Base-by-base conservation (phyloP, 2,113 vertebrate genomes). In the Merops nubicus region DNA sequence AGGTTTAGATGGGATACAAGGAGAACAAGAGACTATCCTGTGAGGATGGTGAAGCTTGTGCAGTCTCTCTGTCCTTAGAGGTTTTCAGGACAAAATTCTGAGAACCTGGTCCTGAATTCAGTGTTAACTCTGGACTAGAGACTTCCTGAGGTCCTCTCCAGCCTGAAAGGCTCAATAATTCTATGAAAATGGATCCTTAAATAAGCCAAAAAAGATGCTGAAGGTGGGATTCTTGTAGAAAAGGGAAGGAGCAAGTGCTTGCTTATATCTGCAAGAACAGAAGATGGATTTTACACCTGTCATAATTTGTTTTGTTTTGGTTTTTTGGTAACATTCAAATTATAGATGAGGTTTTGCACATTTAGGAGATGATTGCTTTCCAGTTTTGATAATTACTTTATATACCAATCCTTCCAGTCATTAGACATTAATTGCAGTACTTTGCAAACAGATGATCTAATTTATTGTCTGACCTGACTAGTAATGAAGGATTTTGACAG, bases 381-480 rank as follows among this genome's bases (percentile, higher is more conserved):
- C 28, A 77, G 47, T 92, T 95, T 87, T 53, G 57, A 56, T 95
- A 92, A 92, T 96, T 81, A 83, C 63, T 92, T 96, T 75, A 57
- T 91, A 84, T 74, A 78, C 29, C 63, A 81, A 25, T 96, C 90
- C 59, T 86, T 93, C 63, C 64, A 87, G 40, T 91, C 68, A 89
- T 96, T 92, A 89, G 56, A 69, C 51, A 72, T 34, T 86, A 86
- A 87, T 92, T 91, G 33, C n/a, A 33, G 28, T 72, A 56, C 76
- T 84, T 90, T 1, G 0, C 64, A 63, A 96, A 78, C 48, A 70
- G 45, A 80, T 86, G 59, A 94, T 60, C 43, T 75, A 47, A 88
- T 92, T 93, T 93, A 70, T 86, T 88, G 54, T 93, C 88, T 93
- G 93, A 92, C 72, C 76, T 88, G 85, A 94, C 56, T 89, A 78